Conservation (phyloP, 2,797 vertebrate species). For the Tamandua tetradactyla region DNA sequence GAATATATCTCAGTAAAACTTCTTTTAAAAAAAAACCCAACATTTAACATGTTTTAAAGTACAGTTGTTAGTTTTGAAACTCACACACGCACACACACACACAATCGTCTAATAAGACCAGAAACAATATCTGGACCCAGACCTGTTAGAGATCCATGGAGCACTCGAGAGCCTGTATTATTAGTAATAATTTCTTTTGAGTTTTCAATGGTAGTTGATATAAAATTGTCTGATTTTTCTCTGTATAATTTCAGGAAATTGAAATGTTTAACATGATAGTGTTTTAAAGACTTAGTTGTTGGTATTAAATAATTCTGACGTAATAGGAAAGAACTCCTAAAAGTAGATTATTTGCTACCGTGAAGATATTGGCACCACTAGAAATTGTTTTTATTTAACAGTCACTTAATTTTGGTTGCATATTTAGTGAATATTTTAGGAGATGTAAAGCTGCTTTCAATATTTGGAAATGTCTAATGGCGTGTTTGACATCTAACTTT, state of each 20-base stretch:
- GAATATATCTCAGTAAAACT: too few relatives aligned
- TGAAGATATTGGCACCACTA: conserved; percentile 35
- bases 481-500: conserved; percentile 1
- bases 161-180: too few relatives aligned
- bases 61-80: neutral
- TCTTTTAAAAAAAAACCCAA: too few relatives aligned
- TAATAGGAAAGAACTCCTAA: neutral
- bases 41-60: neutral
- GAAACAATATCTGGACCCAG: neutral
- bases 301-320: neutral
- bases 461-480: too few relatives aligned
- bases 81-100: neutral
- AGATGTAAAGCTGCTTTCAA: too few relatives aligned
- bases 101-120: neutral
- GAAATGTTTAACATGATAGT: too few relatives aligned
- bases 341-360: conserved; percentile 35
- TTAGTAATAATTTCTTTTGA: too few relatives aligned
- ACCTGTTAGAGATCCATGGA: neutral
- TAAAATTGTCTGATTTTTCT: too few relatives aligned
- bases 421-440: too few relatives aligned
- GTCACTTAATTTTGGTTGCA: neutral
- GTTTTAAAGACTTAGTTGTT: neutral
- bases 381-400: conserved; percentile 43
- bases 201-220: too few relatives aligned
- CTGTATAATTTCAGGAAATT: too few relatives aligned